Percentiles rank a stretch among this genome's conserved stretches.
Conservation (phyloP, 2,113 vertebrate genomes). For the Daboia siamensis region DNA sequence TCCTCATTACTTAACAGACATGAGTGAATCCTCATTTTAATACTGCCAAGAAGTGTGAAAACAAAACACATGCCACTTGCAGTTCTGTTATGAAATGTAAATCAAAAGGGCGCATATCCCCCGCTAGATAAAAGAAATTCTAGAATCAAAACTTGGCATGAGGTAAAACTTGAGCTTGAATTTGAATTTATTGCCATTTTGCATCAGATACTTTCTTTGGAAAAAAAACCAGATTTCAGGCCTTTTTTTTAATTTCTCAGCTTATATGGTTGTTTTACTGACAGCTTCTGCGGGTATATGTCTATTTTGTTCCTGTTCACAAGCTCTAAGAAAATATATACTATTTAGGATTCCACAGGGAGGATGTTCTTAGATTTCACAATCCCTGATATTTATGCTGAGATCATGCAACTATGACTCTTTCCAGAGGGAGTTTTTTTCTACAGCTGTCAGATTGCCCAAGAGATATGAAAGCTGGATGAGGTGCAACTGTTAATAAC, state of each 20-base stretch:
- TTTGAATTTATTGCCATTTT: neutral
- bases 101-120: neutral
- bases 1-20: neutral
- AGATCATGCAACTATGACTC: slow-evolving; percentile 20
- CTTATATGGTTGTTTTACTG: neutral
- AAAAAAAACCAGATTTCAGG: neutral
- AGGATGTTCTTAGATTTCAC: slow-evolving; percentile 31
- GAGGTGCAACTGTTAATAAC: slow-evolving; percentile 27
- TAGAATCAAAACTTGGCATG: neutral
- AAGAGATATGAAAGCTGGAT: slow-evolving; percentile 25
- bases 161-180: neutral
- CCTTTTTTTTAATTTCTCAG: neutral
- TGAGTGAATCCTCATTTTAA: neutral
- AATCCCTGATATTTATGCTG: slow-evolving; percentile 27
- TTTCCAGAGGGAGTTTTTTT: slow-evolving; percentile 12
- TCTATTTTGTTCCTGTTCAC: slow-evolving; percentile 12
- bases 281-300: neutral
- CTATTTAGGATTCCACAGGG: slow-evolving; percentile 28
- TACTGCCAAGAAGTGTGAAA: neutral
- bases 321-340: slow-evolving; percentile 1
- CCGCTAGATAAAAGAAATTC: neutral
- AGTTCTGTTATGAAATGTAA: neutral
- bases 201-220: neutral
- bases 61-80: neutral
- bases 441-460: slow-evolving; percentile 36